These are phyloP conservation scores for Neopipo cinnamomea DNA, from an alignment of 2,113 vertebrate species.

Conservation along the genomic window DNA sequence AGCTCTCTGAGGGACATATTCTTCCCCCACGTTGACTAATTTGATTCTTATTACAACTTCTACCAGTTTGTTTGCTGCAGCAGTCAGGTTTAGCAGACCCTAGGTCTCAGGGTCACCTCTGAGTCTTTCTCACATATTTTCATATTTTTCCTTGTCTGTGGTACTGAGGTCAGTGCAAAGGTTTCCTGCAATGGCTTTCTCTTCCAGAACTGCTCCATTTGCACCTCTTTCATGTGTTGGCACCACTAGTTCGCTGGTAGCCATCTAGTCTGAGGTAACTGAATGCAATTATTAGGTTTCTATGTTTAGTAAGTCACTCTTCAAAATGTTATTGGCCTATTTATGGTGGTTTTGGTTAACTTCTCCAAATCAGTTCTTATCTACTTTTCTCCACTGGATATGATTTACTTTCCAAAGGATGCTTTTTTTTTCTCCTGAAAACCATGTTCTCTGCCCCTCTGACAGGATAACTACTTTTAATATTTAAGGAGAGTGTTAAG, in stretches of 20 bases:
- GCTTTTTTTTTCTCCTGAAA: not conserved
- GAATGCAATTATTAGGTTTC: not conserved
- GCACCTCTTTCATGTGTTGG: not conserved
- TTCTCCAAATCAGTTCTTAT: not conserved
- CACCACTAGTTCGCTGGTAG: not conserved
- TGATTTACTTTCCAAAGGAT: not conserved
- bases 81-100: not conserved
- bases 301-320: not conserved
- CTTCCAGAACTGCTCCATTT: not conserved
- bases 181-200: not conserved
- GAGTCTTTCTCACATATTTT: not conserved
- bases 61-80: not conserved
- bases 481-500: not conserved
- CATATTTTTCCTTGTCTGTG: not conserved
- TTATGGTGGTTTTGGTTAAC: not conserved
- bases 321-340: not conserved
- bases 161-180: not conserved
- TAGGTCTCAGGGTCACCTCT: not conserved
- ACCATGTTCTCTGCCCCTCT: not conserved
- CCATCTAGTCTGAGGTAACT: not conserved
- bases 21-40: not conserved
- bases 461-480: not conserved
- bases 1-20: not conserved
- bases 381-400: not conserved
- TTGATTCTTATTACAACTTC: not conserved